A percentile compares a stretch with the other conserved stretches of the same genome.
These are phyloP conservation scores for Lutjanus argentimaculatus DNA, from an alignment of 2,797 vertebrate genomes.

Conservation along the genomic window DNA sequence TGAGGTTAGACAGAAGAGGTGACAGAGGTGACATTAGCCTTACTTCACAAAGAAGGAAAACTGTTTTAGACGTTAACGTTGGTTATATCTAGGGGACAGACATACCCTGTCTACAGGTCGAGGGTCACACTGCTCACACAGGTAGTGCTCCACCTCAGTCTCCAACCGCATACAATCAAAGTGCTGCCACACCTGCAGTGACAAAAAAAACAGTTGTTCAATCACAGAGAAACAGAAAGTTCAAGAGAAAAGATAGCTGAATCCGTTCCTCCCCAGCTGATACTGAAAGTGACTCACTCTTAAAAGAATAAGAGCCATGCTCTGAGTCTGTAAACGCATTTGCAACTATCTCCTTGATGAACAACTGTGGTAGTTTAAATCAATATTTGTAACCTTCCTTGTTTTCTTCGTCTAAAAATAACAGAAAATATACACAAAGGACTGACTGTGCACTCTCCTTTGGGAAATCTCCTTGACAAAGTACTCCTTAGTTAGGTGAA, in stretches of 20 bases:
- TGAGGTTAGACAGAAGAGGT: constrained; percentile 23
- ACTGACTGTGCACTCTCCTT: constrained; percentile 22
- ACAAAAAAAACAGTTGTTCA: constrained; percentile 6
- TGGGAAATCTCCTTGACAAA: constrained; percentile 44
- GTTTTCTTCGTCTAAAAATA: constrained; percentile 57
- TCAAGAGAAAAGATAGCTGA: background rate
- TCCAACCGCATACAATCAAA: constrained; percentile 98
- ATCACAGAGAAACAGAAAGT: background rate
- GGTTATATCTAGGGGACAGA: constrained; percentile 9
- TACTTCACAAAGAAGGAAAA: background rate
- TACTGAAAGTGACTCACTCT: background rate
- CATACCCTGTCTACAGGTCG: constrained; percentile 92
- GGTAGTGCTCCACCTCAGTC: constrained; percentile 95
- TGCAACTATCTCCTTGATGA: constrained; percentile 25
- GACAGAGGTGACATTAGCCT: background rate
- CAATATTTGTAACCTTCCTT: constrained; percentile 24
- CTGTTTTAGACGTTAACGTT: background rate
- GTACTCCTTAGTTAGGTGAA: constrained; percentile 7
- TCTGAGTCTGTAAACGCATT: background rate
- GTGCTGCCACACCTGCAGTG: constrained; percentile 96
- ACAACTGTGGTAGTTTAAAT: constrained; percentile 17
- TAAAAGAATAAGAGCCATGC: background rate
- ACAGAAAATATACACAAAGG: constrained; percentile 22
- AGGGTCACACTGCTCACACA: constrained; percentile 97
- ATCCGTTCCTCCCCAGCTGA: background rate